Conservation (phyloP, 2,888 invertebrate genomes). For the Muschampia plurimacula region DNA sequence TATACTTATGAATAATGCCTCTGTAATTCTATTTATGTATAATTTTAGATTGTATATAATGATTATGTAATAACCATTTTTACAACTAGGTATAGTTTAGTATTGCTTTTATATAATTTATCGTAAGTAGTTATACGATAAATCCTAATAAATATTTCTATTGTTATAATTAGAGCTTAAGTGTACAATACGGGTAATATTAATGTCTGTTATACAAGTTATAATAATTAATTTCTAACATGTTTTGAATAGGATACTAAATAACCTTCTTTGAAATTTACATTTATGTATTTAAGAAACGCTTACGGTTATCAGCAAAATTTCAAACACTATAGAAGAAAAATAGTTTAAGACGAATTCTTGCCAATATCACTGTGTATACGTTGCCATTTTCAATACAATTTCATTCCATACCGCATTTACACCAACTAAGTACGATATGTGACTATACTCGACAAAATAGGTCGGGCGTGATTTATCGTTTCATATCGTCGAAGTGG, state of each 20-base stretch:
- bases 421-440: background rate
- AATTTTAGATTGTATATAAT: slow-evolving; percentile 9
- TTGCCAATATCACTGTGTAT: slow-evolving; percentile 1
- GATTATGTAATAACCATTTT: background rate
- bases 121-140: too few relatives aligned
- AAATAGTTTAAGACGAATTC: background rate
- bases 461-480: slow-evolving; percentile 28
- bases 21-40: background rate
- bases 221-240: too few relatives aligned
- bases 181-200: too few relatives aligned
- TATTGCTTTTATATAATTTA: too few relatives aligned
- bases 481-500: slow-evolving; percentile 30
- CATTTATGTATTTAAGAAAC: background rate
- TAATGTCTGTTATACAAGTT: too few relatives aligned
- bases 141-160: too few relatives aligned
- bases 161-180: too few relatives aligned
- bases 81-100: too few relatives aligned
- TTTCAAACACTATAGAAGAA: background rate
- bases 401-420: slow-evolving; percentile 22
- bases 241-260: too few relatives aligned
- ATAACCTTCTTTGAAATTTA: too few relatives aligned
- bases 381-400: slow-evolving; percentile 20
- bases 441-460: slow-evolving; percentile 26
- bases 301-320: background rate
- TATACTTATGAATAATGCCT: slow-evolving; percentile 1